Evolutionary conservation across 2,113 vertebrate genomes (phyloP).

Genomic region (Cryptoleucopteryx plumbea): DNA sequence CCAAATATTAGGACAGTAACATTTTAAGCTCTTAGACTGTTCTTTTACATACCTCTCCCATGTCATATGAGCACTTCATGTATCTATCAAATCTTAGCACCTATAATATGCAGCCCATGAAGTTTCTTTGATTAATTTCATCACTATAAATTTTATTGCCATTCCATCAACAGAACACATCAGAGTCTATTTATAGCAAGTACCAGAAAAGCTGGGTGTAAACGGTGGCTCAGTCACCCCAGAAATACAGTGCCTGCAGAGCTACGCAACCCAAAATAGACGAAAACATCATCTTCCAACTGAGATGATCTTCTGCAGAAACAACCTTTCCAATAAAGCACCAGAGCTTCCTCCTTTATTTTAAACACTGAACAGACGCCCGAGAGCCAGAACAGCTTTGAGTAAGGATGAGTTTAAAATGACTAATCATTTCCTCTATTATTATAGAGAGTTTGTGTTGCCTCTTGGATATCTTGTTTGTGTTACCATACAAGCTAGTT

Average conservation of each 20-base stretch:
- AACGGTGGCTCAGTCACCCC: background rate
- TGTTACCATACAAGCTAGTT: background rate
- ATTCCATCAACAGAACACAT: background rate
- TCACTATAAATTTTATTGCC: background rate
- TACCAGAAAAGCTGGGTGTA: background rate
- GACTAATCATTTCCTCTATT: background rate
- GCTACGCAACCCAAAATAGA: background rate
- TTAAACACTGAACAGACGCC: background rate
- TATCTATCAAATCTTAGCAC: background rate
- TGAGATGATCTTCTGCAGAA: background rate
- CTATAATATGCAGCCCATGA: background rate
- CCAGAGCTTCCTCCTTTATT: background rate
- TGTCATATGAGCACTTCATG: background rate
- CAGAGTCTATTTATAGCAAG: background rate
- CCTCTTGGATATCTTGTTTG: background rate
- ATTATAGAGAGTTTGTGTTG: background rate
- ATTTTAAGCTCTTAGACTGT: background rate
- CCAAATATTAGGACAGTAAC: background rate
- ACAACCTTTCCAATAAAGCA: background rate
- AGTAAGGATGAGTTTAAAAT: constrained; percentile 22
- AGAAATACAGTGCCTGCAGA: background rate
- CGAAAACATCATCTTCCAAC: background rate
- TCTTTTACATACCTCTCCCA: background rate
- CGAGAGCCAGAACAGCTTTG: background rate
- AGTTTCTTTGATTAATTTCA: background rate